Evolutionary conservation across 2,888 invertebrate genomes (phyloP), one percentile per base, ranked within the genome.

Genomic region (Metopia argyrocephala): DNA sequence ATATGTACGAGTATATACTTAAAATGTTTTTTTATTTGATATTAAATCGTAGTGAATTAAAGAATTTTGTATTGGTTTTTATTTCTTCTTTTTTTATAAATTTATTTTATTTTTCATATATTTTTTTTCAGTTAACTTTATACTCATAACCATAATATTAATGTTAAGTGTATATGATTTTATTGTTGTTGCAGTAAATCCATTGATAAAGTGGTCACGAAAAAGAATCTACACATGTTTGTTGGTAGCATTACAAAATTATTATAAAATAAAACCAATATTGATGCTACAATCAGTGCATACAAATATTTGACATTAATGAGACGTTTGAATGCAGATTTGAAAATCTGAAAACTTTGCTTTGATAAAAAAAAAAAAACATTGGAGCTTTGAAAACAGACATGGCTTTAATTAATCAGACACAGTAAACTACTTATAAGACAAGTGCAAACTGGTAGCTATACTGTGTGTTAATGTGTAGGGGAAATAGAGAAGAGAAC

Each of bases 91-190:
- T 45, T 52, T 46, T 46, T 57, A 28, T 48, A 45, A 12, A 52
- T 15, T 61, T 61, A 59, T 59, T 50, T 50, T 27, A 50, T 45
- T 57, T n/a, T n/a, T n/a, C n/a, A n/a, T n/a, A n/a, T n/a, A 31
- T 18, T 31, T 27, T 27, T 38, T 20, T 45, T 18, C 3, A 48
- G 74, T 59, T 66, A 46, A 75, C 59, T 64, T 69, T 69, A 69
- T 28, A 31, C 46, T 73, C 69, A 73, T 68, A 76, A 76, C 80
- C 73, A 27, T 68, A 80, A 80, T 68, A 23, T 66, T 76, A 76
- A 76, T 73, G 56, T 62, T 68, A 71, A 61, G 61, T n/a, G n/a
- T 75, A 69, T 59, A 59, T 64, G 64, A 76, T 76, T 61, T 80
- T 76, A 69, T 76, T 69, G 68, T 68, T 80, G 73, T 73, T 38